Conservation (phyloP, 2,113 vertebrate species). For the Aspidoscelis tigris region DNA sequence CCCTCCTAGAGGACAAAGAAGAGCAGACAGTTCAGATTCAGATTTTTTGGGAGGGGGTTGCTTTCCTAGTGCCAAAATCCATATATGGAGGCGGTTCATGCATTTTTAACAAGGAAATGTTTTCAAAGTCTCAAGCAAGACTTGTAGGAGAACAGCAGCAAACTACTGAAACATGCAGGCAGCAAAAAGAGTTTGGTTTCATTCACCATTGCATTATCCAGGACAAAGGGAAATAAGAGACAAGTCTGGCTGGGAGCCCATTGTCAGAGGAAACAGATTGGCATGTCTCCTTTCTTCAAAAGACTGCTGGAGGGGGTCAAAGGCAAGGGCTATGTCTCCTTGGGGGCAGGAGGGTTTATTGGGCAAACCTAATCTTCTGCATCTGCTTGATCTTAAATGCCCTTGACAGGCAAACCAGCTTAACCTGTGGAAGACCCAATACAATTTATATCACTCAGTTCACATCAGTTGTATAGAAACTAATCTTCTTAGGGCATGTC, state of each 20-base stretch:
- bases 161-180: slow-evolving; percentile 12
- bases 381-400: slow-evolving; percentile 28
- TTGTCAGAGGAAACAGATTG: background rate
- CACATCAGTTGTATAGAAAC: background rate
- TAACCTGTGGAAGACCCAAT: slow-evolving; percentile 21
- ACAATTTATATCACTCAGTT: slow-evolving; percentile 7
- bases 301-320: slow-evolving; percentile 5
- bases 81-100: too few relatives aligned
- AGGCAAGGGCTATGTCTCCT: slow-evolving; percentile 11
- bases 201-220: slow-evolving; percentile 44
- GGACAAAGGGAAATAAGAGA: slow-evolving; percentile 28
- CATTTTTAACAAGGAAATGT: background rate
- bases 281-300: background rate
- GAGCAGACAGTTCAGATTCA: too few relatives aligned
- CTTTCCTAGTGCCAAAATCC: too few relatives aligned
- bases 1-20: too few relatives aligned
- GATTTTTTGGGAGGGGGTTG: too few relatives aligned
- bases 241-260: slow-evolving; percentile 7
- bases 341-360: slow-evolving; percentile 25
- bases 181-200: slow-evolving; percentile 22
- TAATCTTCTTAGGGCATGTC: slow-evolving; percentile 6
- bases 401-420: slow-evolving; percentile 13
- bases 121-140: slow-evolving; percentile 17
- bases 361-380: slow-evolving; percentile 46
- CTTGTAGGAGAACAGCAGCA: slow-evolving; percentile 9